phyloP scores from a whole-genome alignment of 1,140 invertebrate species.

The Ceratina japonica region DNA sequence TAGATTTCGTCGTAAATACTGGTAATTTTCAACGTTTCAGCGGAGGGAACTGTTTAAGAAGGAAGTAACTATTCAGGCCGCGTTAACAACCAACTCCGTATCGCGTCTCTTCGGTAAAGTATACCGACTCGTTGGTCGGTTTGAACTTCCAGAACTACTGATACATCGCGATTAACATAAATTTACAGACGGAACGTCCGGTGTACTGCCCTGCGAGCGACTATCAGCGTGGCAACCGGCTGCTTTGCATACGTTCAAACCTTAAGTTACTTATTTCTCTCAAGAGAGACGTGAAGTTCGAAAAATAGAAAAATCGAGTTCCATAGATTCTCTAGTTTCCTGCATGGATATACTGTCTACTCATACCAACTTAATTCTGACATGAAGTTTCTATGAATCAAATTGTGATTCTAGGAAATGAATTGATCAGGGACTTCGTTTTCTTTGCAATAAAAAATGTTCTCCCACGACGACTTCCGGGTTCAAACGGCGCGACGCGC shows the following conservation, averaged over 20 bases:
- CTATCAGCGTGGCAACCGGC: slow-evolving; percentile 74
- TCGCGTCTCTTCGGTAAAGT: slow-evolving; percentile 25
- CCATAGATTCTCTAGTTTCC: too few relatives aligned
- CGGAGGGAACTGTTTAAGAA: background rate
- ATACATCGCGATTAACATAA: slow-evolving; percentile 78
- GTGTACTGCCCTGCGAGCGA: slow-evolving; percentile 70
- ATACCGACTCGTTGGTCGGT: slow-evolving; percentile 45
- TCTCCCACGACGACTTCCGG: too few relatives aligned
- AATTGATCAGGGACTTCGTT: too few relatives aligned
- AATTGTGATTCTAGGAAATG: too few relatives aligned
- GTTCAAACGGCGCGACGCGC: too few relatives aligned
- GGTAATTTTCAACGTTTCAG: background rate
- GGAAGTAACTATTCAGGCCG: slow-evolving; percentile 16
- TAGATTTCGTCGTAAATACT: too few relatives aligned
- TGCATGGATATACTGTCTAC: too few relatives aligned
- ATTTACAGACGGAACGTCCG: slow-evolving; percentile 76
- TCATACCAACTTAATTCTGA: too few relatives aligned
- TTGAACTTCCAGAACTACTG: slow-evolving; percentile 70
- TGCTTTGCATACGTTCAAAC: slow-evolving; percentile 76
- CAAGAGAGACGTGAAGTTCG: too few relatives aligned
- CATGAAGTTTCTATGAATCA: too few relatives aligned
- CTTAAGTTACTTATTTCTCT: slow-evolving; percentile 68
- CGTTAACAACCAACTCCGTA: slow-evolving; percentile 21
- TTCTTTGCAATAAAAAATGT: too few relatives aligned
- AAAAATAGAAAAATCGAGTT: too few relatives aligned